A percentile compares a stretch with the other conserved stretches of the same genome.
phyloP scores from a whole-genome alignment of 1,140 invertebrate genomes.

The Latrodectus geometricus region DNA sequence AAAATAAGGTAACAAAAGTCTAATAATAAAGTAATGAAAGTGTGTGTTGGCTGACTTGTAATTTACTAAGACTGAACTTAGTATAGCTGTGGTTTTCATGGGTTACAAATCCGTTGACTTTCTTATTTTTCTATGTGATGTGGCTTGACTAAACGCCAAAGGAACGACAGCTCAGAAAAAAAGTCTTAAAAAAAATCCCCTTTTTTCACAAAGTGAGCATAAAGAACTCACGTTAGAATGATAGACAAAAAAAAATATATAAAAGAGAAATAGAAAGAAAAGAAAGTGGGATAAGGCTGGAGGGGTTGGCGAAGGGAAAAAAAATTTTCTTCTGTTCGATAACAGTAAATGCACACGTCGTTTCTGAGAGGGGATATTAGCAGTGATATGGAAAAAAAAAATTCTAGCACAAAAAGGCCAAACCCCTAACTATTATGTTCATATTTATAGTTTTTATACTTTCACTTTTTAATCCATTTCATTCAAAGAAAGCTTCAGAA shows the following conservation, averaged over 20 bases:
- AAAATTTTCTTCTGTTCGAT: slow-evolving; percentile 28
- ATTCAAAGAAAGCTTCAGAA: too few species aligned
- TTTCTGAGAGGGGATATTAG: slow-evolving; percentile 32
- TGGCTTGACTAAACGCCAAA: background rate
- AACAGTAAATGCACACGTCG: slow-evolving; percentile 48
- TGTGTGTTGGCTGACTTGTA: too few species aligned
- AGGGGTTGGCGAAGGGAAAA: background rate
- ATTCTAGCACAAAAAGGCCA: slow-evolving; percentile 7
- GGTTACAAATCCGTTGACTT: slow-evolving; percentile 17
- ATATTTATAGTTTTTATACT: slow-evolving; percentile 52
- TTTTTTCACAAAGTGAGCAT: too few species aligned
- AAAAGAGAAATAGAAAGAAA: slow-evolving; percentile 8
- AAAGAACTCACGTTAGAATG: background rate
- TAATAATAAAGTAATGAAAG: too few species aligned
- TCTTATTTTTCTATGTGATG: slow-evolving; percentile 4
- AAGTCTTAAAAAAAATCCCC: too few species aligned
- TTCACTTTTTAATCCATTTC: background rate
- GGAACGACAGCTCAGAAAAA: too few species aligned
- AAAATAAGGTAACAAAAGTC: too few species aligned
- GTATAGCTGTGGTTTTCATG: too few species aligned
- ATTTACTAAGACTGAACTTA: too few species aligned
- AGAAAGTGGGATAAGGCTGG: slow-evolving; percentile 6
- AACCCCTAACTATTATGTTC: slow-evolving; percentile 51
- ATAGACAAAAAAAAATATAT: slow-evolving; percentile 23
- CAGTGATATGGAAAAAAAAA: slow-evolving; percentile 25